A percentile compares a stretch with the other conserved stretches of the same genome.
Evolutionary conservation across 2,888 invertebrate species (phyloP).

Genomic region (Myopa testacea): DNA sequence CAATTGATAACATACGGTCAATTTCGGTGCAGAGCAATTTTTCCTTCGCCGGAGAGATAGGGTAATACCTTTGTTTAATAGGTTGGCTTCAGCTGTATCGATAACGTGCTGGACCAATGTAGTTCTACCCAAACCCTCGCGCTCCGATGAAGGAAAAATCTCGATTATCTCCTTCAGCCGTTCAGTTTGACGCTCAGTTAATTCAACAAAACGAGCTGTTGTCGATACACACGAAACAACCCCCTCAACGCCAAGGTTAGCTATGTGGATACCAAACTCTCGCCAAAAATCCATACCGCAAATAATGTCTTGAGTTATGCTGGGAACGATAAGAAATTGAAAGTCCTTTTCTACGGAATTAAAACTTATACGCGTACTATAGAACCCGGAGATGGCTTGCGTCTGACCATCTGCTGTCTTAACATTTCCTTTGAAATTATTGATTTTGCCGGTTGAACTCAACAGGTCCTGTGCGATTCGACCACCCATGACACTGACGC

Average conservation of each 20-base stretch:
- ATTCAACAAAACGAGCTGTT: background rate
- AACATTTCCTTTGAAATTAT: background rate
- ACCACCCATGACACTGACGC: conserved; percentile 3
- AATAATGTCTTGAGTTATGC: background rate
- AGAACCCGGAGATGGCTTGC: background rate
- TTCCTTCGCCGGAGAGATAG: conserved; percentile 33
- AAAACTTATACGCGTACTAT: background rate
- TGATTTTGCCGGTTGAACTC: background rate
- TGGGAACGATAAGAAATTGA: background rate
- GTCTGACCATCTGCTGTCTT: conserved; percentile 5
- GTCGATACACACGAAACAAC: background rate
- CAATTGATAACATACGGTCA: conserved; percentile 36
- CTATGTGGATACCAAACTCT: background rate
- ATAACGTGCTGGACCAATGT: conserved; percentile 28
- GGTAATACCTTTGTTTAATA: conserved; percentile 39
- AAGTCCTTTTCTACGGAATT: background rate
- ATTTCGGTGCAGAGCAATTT: conserved; percentile 35
- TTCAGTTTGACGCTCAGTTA: background rate
- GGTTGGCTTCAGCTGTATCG: conserved; percentile 11
- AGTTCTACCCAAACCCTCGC: conserved; percentile 29
- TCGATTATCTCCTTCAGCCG: background rate
- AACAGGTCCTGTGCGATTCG: background rate
- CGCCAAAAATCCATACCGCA: background rate
- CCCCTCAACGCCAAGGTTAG: background rate
- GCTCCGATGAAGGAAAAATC: conserved; percentile 33